Base-by-base conservation (phyloP, 2,888 invertebrate species). In the Yponomeuta sedellus region DNA sequence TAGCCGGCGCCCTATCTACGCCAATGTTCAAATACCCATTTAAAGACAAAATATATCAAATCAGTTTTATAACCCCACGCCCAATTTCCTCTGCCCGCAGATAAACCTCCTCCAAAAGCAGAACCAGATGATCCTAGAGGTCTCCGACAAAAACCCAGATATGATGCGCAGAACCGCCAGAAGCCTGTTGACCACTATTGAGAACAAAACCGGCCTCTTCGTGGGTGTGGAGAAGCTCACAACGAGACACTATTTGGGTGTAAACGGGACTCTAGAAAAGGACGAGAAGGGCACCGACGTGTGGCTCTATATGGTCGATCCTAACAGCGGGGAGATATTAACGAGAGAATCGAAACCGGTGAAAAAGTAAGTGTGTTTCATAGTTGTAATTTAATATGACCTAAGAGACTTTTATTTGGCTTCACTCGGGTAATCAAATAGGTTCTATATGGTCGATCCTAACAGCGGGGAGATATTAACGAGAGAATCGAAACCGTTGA, bases 261-360 rank as follows among this genome's bases (percentile, higher is more conserved):
- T 93, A 64, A 97, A 97, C 78, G 95, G 95, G 5, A 95, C 96
- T 0, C 81, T 97, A 22, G 94, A 95, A 72, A 94, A 93, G 68
- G 95, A 96, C 78, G 88, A 93, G 0, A 92, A 92, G 8, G 96
- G 96, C 10, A 96, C 97, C 0, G 97, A 97, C 74, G 93, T 97
- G 8, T 97, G 97, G 96, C 94, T 98, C 80, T 97, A 97, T 75
- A 92, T 95, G 0, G 91, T 97, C 2, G 96, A 97, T 85, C 97
- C 97, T 0, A 92, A 90, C 66, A 94, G 94, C 0, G 97, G 96
- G 70, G 89, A 88, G 64, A 95, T 97, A 71, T 82, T 97, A 57
- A 88, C 92, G 0, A 93, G 96, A 63, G 96, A 97, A 71, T 94
- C 95, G 69, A 91, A 93, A 0, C 82, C 93, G 52, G 93, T 97